A percentile compares a stretch with the other conserved stretches of the same genome.
Evolutionary conservation across 2,797 vertebrate species (phyloP).

Genomic region (Alcedo atthis): DNA sequence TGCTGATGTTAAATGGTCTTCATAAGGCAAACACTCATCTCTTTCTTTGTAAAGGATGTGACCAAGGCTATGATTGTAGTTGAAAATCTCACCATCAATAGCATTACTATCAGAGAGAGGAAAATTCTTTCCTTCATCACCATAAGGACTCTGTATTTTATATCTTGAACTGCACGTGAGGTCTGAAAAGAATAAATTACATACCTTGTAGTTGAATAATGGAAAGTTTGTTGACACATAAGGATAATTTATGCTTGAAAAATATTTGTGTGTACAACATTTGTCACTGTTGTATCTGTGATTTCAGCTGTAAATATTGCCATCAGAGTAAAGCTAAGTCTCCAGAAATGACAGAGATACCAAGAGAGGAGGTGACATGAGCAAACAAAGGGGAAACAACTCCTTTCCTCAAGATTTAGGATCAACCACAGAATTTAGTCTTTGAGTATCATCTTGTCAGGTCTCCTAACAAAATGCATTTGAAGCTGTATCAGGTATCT

Average conservation of each 20-base stretch:
- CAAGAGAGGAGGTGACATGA: not conserved
- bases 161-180: not conserved
- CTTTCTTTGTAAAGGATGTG: not conserved
- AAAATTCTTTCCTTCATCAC: not conserved
- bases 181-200: not conserved
- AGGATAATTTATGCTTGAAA: not conserved
- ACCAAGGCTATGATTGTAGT: not conserved
- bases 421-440: not conserved
- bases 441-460: not conserved
- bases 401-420: slow-evolving; percentile 9
- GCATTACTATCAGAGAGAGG: not conserved
- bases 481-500: not conserved
- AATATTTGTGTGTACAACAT: not conserved
- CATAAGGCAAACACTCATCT: not conserved
- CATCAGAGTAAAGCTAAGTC: not conserved
- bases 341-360: not conserved
- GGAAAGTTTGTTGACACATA: not conserved
- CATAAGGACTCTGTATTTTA: not conserved
- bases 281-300: not conserved
- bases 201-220: not conserved
- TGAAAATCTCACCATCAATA: not conserved
- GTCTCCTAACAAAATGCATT: not conserved
- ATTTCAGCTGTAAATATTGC: slow-evolving; percentile 20
- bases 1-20: not conserved
- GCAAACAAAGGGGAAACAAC: not conserved